Conservation (phyloP, 1,140 invertebrate species). For the Platorchestia sp. region DNA sequence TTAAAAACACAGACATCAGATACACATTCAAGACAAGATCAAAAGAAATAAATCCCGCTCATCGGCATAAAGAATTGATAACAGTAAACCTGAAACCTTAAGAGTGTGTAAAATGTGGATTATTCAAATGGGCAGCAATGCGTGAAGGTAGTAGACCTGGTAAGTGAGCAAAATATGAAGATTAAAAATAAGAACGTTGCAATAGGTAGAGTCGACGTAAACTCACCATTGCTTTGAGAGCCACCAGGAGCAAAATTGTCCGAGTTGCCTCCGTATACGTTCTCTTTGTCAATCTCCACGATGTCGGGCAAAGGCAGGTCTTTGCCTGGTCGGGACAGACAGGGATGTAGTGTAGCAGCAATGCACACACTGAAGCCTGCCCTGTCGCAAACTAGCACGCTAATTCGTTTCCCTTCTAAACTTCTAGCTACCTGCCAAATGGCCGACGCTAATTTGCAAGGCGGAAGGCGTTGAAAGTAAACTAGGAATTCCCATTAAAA, state of each 20-base stretch:
- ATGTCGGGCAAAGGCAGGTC: conserved; percentile 62
- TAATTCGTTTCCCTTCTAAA: not conserved
- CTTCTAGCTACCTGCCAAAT: not conserved
- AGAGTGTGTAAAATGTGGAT: not conserved
- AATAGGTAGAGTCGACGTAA: conserved; percentile 12
- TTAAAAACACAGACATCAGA: not conserved
- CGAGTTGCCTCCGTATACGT: conserved; percentile 62
- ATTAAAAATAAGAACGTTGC: not conserved
- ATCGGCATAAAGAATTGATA: no score
- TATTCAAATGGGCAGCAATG: not conserved
- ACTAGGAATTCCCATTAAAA: not conserved
- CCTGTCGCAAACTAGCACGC: not conserved
- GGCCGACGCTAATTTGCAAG: not conserved
- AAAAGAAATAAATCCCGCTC: no score
- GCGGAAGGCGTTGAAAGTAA: not conserved
- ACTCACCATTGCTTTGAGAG: conserved; percentile 46
- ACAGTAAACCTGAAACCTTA: not conserved
- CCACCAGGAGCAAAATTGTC: conserved; percentile 59
- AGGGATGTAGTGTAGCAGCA: not conserved
- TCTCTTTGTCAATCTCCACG: conserved; percentile 65
- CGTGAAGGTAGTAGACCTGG: not conserved
- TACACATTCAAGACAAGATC: no score
- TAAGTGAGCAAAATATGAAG: not conserved
- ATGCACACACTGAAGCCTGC: not conserved
- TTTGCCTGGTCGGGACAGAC: conserved; percentile 58